These are phyloP conservation scores for Rhegmatorhina hoffmannsi DNA, from an alignment of 2,113 vertebrate genomes.

Conservation along the genomic window DNA sequence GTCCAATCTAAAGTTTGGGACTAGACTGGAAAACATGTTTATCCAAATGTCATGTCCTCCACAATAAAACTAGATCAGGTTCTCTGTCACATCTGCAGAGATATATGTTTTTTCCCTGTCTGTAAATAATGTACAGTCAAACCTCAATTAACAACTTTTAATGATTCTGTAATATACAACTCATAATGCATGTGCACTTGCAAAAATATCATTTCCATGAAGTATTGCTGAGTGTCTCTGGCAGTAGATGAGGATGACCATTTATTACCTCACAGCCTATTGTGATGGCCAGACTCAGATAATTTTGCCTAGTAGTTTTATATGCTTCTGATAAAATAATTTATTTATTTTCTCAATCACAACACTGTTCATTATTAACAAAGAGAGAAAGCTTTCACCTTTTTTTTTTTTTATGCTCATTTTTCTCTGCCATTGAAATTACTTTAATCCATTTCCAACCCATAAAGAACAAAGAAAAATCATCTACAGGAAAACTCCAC, in stretches of 20 bases:
- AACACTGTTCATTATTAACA: background rate
- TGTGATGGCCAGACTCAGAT: background rate
- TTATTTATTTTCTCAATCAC: background rate
- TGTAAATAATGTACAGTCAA: background rate
- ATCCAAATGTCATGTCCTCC: background rate
- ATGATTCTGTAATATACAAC: background rate
- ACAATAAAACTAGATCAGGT: background rate
- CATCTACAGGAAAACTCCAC: conserved; percentile 4
- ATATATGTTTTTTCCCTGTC: background rate
- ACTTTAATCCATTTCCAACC: background rate
- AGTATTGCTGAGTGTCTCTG: background rate
- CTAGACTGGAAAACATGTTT: background rate
- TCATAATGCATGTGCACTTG: background rate
- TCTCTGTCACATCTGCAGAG: background rate
- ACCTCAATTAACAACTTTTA: background rate
- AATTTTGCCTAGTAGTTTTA: background rate
- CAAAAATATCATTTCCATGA: background rate
- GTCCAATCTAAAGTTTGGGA: background rate
- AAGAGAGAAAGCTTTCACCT: background rate
- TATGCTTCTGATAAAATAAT: background rate
- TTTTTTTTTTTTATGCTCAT: background rate
- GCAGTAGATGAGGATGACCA: background rate
- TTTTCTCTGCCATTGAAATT: background rate
- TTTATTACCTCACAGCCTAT: background rate
- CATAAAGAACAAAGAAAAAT: conserved; percentile 17